phyloP scores from a whole-genome alignment of 2,888 invertebrate species.

The Limulus polyphemus region DNA sequence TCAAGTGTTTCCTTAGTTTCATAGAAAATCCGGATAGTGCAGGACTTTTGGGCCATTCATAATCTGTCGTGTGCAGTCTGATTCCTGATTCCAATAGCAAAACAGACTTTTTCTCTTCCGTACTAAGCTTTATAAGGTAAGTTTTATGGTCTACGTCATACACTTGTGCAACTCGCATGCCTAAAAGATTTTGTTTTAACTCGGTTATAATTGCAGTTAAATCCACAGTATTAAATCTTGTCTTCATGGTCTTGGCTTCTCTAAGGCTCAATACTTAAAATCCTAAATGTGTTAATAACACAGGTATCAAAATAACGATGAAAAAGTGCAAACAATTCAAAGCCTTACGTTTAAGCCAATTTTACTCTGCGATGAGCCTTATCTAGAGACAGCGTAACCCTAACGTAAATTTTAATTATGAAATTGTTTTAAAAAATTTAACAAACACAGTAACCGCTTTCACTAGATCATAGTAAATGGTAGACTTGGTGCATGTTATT shows the following conservation, averaged over 20 bases:
- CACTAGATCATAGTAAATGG: too few relatives aligned
- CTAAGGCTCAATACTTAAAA: too few relatives aligned
- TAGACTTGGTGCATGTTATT: too few relatives aligned
- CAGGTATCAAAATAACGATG: too few relatives aligned
- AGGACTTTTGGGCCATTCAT: conserved; percentile 96
- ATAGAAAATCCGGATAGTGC: conserved; percentile 93
- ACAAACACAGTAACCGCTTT: too few relatives aligned
- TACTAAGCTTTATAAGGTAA: conserved; percentile 62
- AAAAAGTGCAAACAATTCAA: too few relatives aligned
- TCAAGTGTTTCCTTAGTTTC: conserved; percentile 96
- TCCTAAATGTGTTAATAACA: too few relatives aligned
- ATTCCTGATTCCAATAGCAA: conserved; percentile 87
- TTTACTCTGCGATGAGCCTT: too few relatives aligned
- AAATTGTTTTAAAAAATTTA: too few relatives aligned
- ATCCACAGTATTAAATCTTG: conserved; percentile 81
- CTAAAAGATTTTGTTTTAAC: conserved; percentile 60
- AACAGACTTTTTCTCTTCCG: conserved; percentile 71
- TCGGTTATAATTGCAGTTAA: conserved; percentile 78
- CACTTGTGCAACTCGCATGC: conserved; percentile 88
- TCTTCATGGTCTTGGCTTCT: conserved; percentile 57
- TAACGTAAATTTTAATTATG: too few relatives aligned
- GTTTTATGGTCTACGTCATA: conserved; percentile 96
- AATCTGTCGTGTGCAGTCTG: conserved; percentile 82
- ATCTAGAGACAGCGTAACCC: too few relatives aligned
- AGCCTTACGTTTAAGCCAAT: too few relatives aligned